Percentiles rank a stretch among this genome's conserved stretches.
Conservation (phyloP, 2,113 vertebrate species). For the Lycaon pictus region DNA sequence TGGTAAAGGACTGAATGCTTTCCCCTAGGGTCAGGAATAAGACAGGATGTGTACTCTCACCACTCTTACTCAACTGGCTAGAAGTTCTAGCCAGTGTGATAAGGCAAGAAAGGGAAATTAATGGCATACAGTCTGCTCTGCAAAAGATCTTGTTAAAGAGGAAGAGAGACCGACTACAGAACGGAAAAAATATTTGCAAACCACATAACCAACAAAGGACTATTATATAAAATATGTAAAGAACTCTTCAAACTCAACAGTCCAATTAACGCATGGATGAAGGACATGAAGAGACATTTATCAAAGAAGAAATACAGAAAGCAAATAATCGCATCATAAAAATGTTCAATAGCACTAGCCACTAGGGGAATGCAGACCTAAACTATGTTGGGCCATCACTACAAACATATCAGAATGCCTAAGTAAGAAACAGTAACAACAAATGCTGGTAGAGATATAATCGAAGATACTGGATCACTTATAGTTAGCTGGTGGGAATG, state of each 20-base stretch:
- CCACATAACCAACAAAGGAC: neutral
- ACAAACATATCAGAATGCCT: neutral
- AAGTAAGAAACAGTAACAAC: neutral
- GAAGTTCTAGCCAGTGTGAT: neutral
- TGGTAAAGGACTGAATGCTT: neutral
- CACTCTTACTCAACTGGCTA: neutral
- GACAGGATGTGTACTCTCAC: too few species aligned
- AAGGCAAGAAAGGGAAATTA: neutral
- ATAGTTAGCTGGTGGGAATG: neutral
- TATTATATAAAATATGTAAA: neutral
- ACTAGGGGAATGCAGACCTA: neutral
- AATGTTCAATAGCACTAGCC: neutral
- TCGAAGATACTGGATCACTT: neutral
- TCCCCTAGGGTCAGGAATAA: neutral
- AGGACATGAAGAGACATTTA: neutral
- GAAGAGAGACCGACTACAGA: neutral
- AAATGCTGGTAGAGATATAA: neutral
- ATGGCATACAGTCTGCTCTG: neutral
- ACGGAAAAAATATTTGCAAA: conserved; percentile 2
- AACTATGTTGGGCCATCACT: neutral
- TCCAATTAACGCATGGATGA: neutral
- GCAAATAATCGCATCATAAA: neutral
- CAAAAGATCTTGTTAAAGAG: neutral
- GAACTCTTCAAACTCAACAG: neutral
- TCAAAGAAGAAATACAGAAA: neutral